Evolutionary conservation across 2,797 vertebrate genomes (phyloP).

Genomic region (Alectoris magna): DNA sequence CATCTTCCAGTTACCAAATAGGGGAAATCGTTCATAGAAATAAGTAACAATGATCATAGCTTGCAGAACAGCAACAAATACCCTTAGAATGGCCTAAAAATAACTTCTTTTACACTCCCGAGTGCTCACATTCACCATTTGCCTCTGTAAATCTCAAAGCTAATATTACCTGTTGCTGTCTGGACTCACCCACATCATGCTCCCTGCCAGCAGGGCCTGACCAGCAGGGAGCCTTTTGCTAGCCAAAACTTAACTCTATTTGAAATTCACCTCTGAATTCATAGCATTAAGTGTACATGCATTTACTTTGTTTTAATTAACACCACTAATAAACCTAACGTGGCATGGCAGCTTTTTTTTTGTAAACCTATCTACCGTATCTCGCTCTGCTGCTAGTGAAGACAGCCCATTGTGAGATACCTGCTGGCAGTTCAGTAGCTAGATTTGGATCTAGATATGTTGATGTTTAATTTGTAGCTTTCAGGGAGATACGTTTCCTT

Average conservation of each 20-base stretch:
- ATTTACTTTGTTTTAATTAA: neutral
- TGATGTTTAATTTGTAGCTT: neutral
- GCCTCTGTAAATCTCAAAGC: neutral
- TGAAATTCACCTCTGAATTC: neutral
- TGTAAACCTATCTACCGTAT: neutral
- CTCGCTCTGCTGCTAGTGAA: neutral
- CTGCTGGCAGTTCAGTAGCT: neutral
- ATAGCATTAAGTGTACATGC: neutral
- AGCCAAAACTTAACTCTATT: neutral
- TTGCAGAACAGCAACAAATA: neutral
- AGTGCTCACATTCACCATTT: neutral
- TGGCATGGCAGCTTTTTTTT: neutral
- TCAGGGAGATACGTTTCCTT: neutral
- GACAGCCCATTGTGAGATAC: fast-evolving
- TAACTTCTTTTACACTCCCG: neutral
- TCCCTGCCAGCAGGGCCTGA: neutral
- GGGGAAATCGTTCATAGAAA: neutral
- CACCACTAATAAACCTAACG: neutral
- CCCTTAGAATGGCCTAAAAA: neutral
- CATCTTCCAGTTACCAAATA: neutral
- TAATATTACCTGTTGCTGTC: fast-evolving
- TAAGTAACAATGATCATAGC: neutral
- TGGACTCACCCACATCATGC: neutral
- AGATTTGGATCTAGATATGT: neutral
- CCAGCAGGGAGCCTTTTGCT: neutral